Evolutionary conservation across 2,113 vertebrate species (phyloP).

Genomic region (Parus major): DNA sequence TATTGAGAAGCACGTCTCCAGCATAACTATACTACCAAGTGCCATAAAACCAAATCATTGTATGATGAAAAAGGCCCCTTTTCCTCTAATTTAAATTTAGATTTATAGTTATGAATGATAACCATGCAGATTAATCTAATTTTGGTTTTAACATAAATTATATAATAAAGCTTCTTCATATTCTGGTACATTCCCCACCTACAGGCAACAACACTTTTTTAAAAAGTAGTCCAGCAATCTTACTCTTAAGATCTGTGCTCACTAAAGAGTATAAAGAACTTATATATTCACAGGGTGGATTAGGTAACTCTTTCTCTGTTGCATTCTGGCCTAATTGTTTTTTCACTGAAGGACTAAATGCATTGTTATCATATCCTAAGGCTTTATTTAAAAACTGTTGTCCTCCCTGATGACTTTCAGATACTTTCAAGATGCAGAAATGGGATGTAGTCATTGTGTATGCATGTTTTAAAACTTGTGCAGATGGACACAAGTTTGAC

Average conservation of each 20-base stretch:
- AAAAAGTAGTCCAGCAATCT: neutral
- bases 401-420: neutral
- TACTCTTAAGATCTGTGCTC: neutral
- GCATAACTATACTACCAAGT: neutral
- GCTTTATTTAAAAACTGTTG: neutral
- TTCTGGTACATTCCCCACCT: constrained; percentile 13
- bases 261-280: neutral
- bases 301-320: neutral
- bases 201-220: neutral
- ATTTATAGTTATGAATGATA: neutral
- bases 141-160: neutral
- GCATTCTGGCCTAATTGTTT: neutral
- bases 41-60: neutral
- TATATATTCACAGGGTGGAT: neutral
- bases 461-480: neutral
- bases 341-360: neutral
- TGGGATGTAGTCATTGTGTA: neutral
- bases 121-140: neutral
- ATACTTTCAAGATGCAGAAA: neutral
- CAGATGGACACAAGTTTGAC: neutral
- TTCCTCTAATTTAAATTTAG: neutral
- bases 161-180: neutral
- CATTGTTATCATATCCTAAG: neutral
- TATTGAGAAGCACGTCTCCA: neutral
- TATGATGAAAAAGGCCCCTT: neutral